A percentile compares a stretch with the other conserved stretches of the same genome.
Evolutionary conservation across 2,113 vertebrate genomes (phyloP).

Genomic region (Oreamnos americanus): DNA sequence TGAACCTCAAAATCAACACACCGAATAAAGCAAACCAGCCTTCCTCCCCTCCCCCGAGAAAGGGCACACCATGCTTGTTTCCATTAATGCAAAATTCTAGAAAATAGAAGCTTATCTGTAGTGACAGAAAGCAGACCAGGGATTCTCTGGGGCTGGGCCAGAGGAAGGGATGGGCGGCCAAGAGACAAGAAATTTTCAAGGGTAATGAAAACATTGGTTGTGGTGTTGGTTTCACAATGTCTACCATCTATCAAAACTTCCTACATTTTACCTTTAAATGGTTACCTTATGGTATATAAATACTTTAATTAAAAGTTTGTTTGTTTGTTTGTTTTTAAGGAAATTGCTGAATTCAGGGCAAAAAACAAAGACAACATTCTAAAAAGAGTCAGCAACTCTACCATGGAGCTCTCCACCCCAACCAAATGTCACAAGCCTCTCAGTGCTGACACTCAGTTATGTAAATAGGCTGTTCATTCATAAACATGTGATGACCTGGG

Average conservation of each 20-base stretch:
- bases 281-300: not conserved
- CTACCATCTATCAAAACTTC: not conserved
- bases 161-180: not conserved
- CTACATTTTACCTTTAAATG: not conserved
- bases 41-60: not conserved
- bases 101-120: not conserved
- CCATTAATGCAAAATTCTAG: not conserved
- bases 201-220: not conserved
- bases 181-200: not conserved
- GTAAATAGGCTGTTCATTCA: not conserved
- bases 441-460: not conserved
- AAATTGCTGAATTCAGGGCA: not conserved
- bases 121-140: constrained; percentile 1
- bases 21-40: not conserved
- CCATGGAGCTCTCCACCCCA: not conserved
- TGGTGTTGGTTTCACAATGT: not conserved
- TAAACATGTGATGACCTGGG: not conserved
- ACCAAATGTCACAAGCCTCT: not conserved
- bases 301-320: not conserved
- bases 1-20: not conserved
- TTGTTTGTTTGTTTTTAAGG: not conserved
- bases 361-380: not conserved
- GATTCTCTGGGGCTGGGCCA: not conserved
- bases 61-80: not conserved
- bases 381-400: not conserved